Percentiles rank a stretch among this genome's conserved stretches.
phyloP scores from a whole-genome alignment of 2,888 invertebrate genomes.

The Trachelus tabidus region DNA sequence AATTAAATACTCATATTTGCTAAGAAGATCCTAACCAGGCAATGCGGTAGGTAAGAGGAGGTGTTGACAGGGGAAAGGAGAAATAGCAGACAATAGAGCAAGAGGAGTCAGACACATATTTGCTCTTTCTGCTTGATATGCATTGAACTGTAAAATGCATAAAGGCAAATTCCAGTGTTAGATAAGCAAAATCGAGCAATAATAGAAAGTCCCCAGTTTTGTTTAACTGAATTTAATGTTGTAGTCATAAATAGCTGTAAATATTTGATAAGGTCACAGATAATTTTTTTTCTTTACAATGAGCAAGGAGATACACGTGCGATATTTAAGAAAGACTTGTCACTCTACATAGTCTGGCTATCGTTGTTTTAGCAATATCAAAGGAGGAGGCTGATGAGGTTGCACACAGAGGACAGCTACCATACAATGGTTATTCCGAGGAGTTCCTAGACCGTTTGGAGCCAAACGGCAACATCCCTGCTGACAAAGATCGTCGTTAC shows the following conservation, averaged over 20 bases:
- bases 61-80: neutral
- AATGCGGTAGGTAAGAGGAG: neutral
- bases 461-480: slow-evolving; percentile 92
- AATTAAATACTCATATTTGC: neutral
- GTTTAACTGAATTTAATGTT: neutral
- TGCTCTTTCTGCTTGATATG: neutral
- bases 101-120: neutral
- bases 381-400: slow-evolving; percentile 88
- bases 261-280: neutral
- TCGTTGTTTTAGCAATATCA: slow-evolving; percentile 80
- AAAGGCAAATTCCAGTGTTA: neutral
- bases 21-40: neutral
- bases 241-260: neutral
- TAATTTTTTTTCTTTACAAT: neutral
- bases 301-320: neutral
- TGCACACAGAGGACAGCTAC: slow-evolving; percentile 80
- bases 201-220: neutral
- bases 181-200: neutral
- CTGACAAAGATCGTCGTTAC: slow-evolving; percentile 83
- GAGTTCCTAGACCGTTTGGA: slow-evolving; percentile 94
- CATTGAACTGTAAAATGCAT: neutral
- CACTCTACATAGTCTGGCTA: neutral
- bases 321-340: neutral
- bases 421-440: slow-evolving; percentile 93
- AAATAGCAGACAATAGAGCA: neutral